phyloP scores from a whole-genome alignment of 2,113 vertebrate genomes.

The Onychostoma macrolepis region DNA sequence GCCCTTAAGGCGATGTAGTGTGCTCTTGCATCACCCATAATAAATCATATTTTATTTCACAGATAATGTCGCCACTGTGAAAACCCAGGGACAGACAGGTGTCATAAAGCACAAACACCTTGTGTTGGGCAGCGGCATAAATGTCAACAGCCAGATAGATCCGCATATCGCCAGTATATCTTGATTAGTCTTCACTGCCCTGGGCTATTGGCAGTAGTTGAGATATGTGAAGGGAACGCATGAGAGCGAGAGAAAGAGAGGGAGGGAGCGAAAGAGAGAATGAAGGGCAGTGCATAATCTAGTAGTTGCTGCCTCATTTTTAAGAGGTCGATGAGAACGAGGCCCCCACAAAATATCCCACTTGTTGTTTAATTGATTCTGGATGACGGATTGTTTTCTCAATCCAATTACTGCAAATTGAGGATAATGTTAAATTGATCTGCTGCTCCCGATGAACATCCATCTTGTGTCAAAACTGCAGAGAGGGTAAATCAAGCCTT shows the following conservation, averaged over 20 bases:
- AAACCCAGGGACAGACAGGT: slow-evolving; percentile 30
- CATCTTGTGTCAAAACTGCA: slow-evolving; percentile 61
- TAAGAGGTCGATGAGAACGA: slow-evolving; percentile 51
- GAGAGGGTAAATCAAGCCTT: slow-evolving; percentile 50
- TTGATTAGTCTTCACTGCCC: slow-evolving; percentile 44
- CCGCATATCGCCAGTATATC: slow-evolving; percentile 45
- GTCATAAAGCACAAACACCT: slow-evolving; percentile 41
- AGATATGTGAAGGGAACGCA: slow-evolving; percentile 28
- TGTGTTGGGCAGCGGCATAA: slow-evolving; percentile 39
- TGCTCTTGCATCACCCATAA: slow-evolving; percentile 17
- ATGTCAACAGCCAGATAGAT: slow-evolving; percentile 46
- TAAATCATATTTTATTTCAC: slow-evolving; percentile 47
- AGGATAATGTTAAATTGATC: slow-evolving; percentile 68
- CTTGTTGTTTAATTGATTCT: slow-evolving; percentile 62
- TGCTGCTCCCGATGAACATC: slow-evolving; percentile 55
- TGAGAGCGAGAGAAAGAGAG: slow-evolving; percentile 4
- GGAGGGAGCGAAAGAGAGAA: slow-evolving; percentile 1
- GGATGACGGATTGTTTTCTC: slow-evolving; percentile 62
- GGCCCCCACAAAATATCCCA: slow-evolving; percentile 46
- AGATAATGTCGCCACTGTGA: slow-evolving; percentile 35
- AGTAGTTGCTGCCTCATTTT: slow-evolving; percentile 46
- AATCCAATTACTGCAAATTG: slow-evolving; percentile 67
- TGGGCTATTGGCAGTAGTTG: slow-evolving; percentile 10
- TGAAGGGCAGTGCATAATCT: slow-evolving; percentile 42
- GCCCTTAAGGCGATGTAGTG: slow-evolving; percentile 39